phyloP scores from a whole-genome alignment of 2,888 invertebrate species.

The Acanthopleura granulata region DNA sequence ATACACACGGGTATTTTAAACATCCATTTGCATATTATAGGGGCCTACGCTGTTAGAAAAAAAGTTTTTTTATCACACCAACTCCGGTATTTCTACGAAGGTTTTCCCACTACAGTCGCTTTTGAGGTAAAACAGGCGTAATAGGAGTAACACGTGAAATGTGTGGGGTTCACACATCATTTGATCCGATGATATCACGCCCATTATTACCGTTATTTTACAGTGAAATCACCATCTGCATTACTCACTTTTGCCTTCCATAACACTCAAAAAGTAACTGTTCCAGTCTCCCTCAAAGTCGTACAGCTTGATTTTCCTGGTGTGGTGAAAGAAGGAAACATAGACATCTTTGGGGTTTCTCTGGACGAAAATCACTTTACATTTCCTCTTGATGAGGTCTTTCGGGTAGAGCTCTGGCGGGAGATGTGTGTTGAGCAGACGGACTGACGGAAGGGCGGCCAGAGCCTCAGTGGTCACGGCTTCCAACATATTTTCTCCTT shows the following conservation, averaged over 20 bases:
- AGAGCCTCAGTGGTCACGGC: neutral
- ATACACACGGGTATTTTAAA: too few species aligned
- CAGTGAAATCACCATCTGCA: too few species aligned
- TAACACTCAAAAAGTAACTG: neutral
- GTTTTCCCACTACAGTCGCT: too few species aligned
- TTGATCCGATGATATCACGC: too few species aligned
- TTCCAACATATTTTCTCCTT: neutral
- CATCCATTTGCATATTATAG: too few species aligned
- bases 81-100: too few species aligned
- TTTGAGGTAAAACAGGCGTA: too few species aligned
- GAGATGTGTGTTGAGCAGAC: slow-evolving; percentile 3
- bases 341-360: slow-evolving; percentile 4
- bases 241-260: neutral
- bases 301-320: neutral
- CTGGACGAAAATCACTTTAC: slow-evolving; percentile 3
- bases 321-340: neutral
- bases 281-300: neutral
- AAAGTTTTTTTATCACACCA: too few species aligned
- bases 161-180: too few species aligned
- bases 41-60: too few species aligned
- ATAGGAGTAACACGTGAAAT: too few species aligned
- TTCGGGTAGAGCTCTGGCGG: neutral
- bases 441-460: neutral
- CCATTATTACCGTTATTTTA: too few species aligned
- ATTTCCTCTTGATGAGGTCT: slow-evolving; percentile 5